These are phyloP conservation scores for Sandelia bainsii DNA, from an alignment of 2,797 vertebrate species.

Conservation along the genomic window DNA sequence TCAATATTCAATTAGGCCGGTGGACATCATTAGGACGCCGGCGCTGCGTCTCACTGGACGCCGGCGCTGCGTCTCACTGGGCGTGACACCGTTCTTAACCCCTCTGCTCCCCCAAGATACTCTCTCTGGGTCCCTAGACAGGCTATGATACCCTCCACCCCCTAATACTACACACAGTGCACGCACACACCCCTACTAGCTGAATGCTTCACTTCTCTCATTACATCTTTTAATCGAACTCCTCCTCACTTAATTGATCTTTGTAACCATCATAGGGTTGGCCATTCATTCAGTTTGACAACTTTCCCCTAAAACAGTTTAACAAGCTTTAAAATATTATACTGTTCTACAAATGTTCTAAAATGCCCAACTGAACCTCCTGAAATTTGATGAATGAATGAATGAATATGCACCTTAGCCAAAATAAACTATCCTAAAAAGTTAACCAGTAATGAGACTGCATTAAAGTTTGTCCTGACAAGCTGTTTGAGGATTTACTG, in stretches of 20 bases:
- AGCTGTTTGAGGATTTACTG: too few species aligned
- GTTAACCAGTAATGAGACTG: too few species aligned
- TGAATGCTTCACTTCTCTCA: constrained; percentile 27
- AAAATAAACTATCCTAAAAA: too few species aligned
- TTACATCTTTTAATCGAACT: constrained; percentile 26
- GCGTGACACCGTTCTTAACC: constrained; percentile 73
- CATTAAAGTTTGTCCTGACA: too few species aligned
- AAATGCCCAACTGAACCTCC: too few species aligned
- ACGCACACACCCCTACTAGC: neutral
- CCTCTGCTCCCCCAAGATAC: constrained; percentile 24
- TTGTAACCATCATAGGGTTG: constrained; percentile 24
- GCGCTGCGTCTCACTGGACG: constrained; percentile 43
- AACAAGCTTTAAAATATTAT: too few species aligned
- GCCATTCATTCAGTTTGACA: too few species aligned
- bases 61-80: constrained; percentile 55
- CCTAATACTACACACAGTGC: neutral
- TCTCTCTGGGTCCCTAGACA: constrained; percentile 33
- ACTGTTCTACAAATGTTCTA: too few species aligned
- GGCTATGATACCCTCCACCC: constrained; percentile 17
- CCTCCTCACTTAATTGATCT: constrained; percentile 38
- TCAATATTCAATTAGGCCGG: constrained; percentile 85
- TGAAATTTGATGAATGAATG: too few species aligned
- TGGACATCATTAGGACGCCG: constrained; percentile 76
- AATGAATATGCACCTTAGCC: too few species aligned
- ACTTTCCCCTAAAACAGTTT: too few species aligned